Evolutionary conservation across 1,140 invertebrate genomes (phyloP), one percentile per base, ranked within the genome.

Genomic region (Drosophila mojavensis): DNA sequence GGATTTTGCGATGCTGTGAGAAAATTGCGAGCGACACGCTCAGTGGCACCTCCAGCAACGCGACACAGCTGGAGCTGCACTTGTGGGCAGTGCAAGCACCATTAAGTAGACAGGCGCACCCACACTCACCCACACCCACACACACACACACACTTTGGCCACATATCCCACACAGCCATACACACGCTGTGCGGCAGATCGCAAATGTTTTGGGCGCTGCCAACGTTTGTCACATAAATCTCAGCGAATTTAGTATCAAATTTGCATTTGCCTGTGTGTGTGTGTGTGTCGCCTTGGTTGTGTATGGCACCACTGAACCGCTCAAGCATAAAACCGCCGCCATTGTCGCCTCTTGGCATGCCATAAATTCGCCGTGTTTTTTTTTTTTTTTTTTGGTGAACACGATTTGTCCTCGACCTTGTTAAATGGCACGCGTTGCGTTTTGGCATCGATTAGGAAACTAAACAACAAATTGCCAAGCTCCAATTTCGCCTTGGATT

Each of bases 401-500:
- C 48, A 62, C 30, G 69, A 61, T 69, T 66, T 78, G 79, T 75
- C 82, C 75, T 68, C 72, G 83, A 79, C 83, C 82, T 88, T 86
- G 83, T 76, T 79, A 55, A 53, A 66, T 59, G 54, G 72, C 67
- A 70, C 67, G 72, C 72, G 67, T 63, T 63, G 68, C 68, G 62
- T 80, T 82, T 70, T 74, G 73, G 61, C 83, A 88, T 86, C 72
- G 83, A 88, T 86, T 88, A 80, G 79, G 64, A 73, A 71, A 56
- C 71, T 61, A 71, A 83, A 75, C 74, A 61, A 65, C 79, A 28
- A 68, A 65, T 77, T 79, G 36, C 51, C 59, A 36, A 43, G 58
- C 63, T 70, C 65, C 79, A 83, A 79, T 88, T 86, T 71, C 73
- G 69, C 83, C 79, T 63, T 79, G 83, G 58, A 41, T 45, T 73